phyloP scores from a whole-genome alignment of 2,797 vertebrate genomes.

The Oophaga sylvatica region DNA sequence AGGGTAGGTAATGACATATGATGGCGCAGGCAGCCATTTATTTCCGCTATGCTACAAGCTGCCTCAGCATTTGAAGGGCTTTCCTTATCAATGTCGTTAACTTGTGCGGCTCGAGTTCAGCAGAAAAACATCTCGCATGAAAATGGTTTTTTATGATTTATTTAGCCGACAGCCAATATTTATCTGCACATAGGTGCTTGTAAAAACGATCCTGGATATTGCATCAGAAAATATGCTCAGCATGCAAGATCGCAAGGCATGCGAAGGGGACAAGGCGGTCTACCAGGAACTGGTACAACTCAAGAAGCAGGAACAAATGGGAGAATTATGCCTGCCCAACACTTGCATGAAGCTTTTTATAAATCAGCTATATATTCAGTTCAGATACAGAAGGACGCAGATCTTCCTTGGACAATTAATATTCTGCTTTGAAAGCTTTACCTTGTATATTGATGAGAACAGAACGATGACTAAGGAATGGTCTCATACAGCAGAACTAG shows the following conservation, averaged over 20 bases:
- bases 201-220: neutral
- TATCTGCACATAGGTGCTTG: neutral
- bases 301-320: neutral
- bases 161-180: slow-evolving; percentile 6
- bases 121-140: neutral
- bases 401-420: slow-evolving; percentile 16
- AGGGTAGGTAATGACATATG: slow-evolving; percentile 56
- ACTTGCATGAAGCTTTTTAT: no score
- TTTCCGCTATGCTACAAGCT: slow-evolving; percentile 36
- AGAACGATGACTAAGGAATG: neutral
- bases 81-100: neutral
- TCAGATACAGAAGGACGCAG: neutral
- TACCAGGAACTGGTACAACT: neutral
- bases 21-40: slow-evolving; percentile 47
- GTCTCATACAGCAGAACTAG: neutral
- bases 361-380: neutral
- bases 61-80: neutral
- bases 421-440: neutral
- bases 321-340: no score
- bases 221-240: neutral
- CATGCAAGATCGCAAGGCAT: neutral
- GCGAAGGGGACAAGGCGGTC: neutral
- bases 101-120: neutral
- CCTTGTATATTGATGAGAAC: neutral
- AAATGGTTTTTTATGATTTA: neutral